Conservation (phyloP, 2,888 invertebrate genomes). For the Brachycybe producta region DNA sequence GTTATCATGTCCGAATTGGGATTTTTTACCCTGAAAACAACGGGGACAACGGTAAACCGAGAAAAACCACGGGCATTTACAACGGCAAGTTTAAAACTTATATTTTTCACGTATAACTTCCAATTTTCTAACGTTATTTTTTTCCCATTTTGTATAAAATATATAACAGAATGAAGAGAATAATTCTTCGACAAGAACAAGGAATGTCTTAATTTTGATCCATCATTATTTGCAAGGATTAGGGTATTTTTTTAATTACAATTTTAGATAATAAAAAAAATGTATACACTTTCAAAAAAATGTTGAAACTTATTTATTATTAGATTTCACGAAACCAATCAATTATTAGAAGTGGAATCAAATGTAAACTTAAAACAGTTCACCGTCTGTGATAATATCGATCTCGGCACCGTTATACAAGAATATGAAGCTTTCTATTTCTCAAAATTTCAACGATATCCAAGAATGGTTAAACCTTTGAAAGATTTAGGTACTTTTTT, state of each 20-base stretch:
- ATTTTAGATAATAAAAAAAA: no score
- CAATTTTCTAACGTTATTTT: background rate
- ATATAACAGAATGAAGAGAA: constrained; percentile 7
- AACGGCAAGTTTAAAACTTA: background rate
- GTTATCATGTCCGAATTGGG: constrained; percentile 14
- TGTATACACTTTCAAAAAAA: background rate
- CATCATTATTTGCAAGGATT: constrained; percentile 10
- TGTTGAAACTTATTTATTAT: background rate
- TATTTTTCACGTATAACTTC: background rate
- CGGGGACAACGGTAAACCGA: constrained; percentile 6
- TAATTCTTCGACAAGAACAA: constrained; percentile 5
- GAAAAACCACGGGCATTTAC: constrained; percentile 1
- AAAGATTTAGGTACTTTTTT: constrained; percentile 12
- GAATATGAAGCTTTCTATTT: constrained; percentile 79
- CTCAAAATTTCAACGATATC: constrained; percentile 71
- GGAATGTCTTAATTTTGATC: constrained; percentile 12
- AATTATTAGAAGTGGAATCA: constrained; percentile 55
- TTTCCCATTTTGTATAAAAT: background rate
- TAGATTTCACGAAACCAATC: constrained; percentile 48
- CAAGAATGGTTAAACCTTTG: constrained; percentile 52
- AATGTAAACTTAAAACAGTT: constrained; percentile 50
- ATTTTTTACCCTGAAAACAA: constrained; percentile 14
- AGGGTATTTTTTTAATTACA: no score
- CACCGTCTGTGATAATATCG: constrained; percentile 79
- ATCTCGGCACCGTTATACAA: constrained; percentile 71